phyloP scores from a whole-genome alignment of 2,797 vertebrate genomes.

The Tapera naevia region DNA sequence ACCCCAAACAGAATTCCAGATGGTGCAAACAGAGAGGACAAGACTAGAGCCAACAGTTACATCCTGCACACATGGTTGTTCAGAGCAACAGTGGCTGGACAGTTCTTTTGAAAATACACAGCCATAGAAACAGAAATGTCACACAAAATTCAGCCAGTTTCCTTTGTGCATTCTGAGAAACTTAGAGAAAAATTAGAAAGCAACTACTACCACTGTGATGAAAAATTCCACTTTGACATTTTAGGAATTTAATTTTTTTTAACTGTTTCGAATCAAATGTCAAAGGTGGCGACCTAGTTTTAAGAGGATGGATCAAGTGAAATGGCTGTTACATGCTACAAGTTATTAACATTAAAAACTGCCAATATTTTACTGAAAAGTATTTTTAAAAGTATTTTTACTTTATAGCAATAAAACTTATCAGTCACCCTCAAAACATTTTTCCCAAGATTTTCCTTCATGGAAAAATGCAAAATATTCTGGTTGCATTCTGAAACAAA shows the following conservation, averaged over 20 bases:
- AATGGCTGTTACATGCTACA: neutral
- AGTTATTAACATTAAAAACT: neutral
- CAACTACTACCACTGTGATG: neutral
- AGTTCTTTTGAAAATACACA: neutral
- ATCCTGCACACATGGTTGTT: fast-evolving
- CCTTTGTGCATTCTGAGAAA: neutral
- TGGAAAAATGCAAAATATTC: neutral
- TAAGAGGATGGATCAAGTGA: neutral
- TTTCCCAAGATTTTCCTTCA: neutral
- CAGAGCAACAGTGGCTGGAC: neutral
- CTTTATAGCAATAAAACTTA: neutral
- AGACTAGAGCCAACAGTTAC: neutral
- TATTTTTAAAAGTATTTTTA: neutral
- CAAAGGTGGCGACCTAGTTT: neutral
- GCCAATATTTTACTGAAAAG: neutral
- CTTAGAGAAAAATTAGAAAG: neutral
- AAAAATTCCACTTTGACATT: neutral
- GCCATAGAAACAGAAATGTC: neutral
- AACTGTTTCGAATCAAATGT: neutral
- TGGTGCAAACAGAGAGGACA: neutral
- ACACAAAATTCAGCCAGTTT: neutral
- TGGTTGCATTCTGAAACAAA: neutral
- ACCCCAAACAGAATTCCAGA: neutral
- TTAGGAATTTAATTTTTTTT: neutral
- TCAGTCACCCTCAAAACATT: neutral